These are phyloP conservation scores for Sphinx pinastri DNA, from an alignment of 2,888 invertebrate genomes.

Conservation along the genomic window DNA sequence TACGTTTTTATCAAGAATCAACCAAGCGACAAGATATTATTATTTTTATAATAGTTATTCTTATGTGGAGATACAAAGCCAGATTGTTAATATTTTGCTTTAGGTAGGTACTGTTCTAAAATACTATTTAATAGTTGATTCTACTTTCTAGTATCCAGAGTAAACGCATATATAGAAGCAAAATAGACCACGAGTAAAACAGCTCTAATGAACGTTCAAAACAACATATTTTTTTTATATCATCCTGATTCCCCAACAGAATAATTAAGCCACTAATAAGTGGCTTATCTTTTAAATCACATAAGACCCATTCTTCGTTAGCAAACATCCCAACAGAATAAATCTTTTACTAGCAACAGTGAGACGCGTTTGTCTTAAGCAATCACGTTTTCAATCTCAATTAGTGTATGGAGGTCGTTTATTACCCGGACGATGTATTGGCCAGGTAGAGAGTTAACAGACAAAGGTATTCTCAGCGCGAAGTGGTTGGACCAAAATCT, in stretches of 20 bases:
- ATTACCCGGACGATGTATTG: slow-evolving; percentile 24
- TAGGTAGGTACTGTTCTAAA: too few species aligned
- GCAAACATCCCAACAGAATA: slow-evolving; percentile 3
- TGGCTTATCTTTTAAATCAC: slow-evolving; percentile 5
- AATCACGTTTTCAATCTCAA: slow-evolving; percentile 28
- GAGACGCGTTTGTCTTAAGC: slow-evolving; percentile 21
- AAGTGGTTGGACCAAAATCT: slow-evolving; percentile 36
- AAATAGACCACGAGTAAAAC: too few species aligned
- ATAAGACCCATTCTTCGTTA: slow-evolving; percentile 4
- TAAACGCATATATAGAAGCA: too few species aligned
- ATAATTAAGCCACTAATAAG: not conserved
- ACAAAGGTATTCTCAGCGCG: slow-evolving; percentile 24
- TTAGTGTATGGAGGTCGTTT: slow-evolving; percentile 20
- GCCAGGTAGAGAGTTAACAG: not conserved
- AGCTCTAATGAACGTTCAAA: too few species aligned
- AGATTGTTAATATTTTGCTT: too few species aligned
- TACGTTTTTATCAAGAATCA: too few species aligned
- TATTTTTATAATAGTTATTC: too few species aligned
- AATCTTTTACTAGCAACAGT: slow-evolving; percentile 1
- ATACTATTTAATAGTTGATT: too few species aligned
- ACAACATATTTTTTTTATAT: too few species aligned
- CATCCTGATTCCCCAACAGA: not conserved
- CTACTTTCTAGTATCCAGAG: too few species aligned
- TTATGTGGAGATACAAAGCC: too few species aligned
- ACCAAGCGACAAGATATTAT: too few species aligned